Conservation (phyloP, 2,797 vertebrate species). For the Paedocypris micromegethes region DNA sequence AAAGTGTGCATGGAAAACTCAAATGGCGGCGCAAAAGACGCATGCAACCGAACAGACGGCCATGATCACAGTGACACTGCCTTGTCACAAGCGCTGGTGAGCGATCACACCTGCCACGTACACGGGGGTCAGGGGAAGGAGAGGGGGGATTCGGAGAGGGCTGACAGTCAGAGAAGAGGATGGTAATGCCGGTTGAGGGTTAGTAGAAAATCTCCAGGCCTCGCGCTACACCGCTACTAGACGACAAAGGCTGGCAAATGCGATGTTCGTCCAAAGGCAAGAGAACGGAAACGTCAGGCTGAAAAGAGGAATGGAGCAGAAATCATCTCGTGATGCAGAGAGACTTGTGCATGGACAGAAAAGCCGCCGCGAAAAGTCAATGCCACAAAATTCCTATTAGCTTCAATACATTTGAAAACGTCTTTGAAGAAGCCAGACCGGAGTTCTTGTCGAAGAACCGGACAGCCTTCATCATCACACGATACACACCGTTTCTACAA, state of each 20-base stretch:
- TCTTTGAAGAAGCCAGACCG: too few species aligned
- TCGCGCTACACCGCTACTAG: constrained; percentile 77
- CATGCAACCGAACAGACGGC: constrained; percentile 57
- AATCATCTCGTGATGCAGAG: constrained; percentile 59
- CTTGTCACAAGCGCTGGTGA: constrained; percentile 64
- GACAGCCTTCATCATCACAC: too few species aligned
- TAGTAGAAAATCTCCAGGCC: constrained; percentile 84
- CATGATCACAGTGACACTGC: constrained; percentile 58
- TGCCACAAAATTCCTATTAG: too few species aligned
- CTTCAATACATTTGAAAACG: too few species aligned
- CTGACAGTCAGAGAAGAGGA: constrained; percentile 60
- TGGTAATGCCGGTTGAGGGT: constrained; percentile 59
- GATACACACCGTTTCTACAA: too few species aligned
- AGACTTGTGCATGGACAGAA: constrained; percentile 6
- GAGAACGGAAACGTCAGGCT: constrained; percentile 79
- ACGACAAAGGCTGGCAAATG: constrained; percentile 77
- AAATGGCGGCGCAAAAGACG: constrained; percentile 34
- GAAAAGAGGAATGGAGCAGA: constrained; percentile 65
- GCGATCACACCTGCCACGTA: constrained; percentile 71
- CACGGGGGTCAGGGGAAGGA: constrained; percentile 65
- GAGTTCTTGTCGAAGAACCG: too few species aligned
- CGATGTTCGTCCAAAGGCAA: constrained; percentile 76
- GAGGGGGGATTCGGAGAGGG: constrained; percentile 52
- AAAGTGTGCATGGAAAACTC: background rate
- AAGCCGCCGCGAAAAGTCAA: background rate